These are phyloP conservation scores for Oceanodroma tethys DNA, from an alignment of 2,113 vertebrate genomes.

Conservation along the genomic window DNA sequence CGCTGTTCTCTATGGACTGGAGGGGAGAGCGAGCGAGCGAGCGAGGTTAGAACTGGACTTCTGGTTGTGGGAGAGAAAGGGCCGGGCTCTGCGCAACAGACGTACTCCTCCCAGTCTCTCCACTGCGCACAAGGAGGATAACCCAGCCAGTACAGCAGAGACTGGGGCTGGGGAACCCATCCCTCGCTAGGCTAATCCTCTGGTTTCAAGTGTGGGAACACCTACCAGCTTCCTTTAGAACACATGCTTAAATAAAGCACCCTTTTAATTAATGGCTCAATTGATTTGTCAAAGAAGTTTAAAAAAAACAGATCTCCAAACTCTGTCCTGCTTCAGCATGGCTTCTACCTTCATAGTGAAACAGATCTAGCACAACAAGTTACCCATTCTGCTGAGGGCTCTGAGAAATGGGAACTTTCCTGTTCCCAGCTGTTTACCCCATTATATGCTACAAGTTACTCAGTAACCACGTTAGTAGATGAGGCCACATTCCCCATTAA, in stretches of 20 bases:
- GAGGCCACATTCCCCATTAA: not conserved
- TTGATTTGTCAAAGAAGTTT: not conserved
- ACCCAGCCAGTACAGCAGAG: not conserved
- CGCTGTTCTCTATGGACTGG: conserved; percentile 11
- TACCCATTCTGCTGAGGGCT: not conserved
- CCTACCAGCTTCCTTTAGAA: not conserved
- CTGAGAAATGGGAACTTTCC: not conserved
- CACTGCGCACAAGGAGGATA: too few relatives aligned
- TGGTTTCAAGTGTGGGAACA: not conserved
- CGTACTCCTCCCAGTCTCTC: fast-evolving
- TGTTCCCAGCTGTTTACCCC: not conserved
- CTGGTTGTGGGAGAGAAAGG: not conserved
- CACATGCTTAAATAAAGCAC: not conserved
- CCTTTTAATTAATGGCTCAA: not conserved
- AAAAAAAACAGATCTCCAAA: not conserved
- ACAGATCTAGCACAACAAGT: not conserved
- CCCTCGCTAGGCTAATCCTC: not conserved
- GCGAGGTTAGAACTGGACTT: not conserved
- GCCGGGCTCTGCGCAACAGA: not conserved
- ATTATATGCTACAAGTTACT: not conserved
- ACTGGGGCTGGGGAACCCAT: not conserved
- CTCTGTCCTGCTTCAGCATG: not conserved
- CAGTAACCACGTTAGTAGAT: not conserved
- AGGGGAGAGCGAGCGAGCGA: not conserved
- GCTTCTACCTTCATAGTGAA: not conserved